phyloP scores from a whole-genome alignment of 2,113 vertebrate species.

The Choloepus hoffmanni region DNA sequence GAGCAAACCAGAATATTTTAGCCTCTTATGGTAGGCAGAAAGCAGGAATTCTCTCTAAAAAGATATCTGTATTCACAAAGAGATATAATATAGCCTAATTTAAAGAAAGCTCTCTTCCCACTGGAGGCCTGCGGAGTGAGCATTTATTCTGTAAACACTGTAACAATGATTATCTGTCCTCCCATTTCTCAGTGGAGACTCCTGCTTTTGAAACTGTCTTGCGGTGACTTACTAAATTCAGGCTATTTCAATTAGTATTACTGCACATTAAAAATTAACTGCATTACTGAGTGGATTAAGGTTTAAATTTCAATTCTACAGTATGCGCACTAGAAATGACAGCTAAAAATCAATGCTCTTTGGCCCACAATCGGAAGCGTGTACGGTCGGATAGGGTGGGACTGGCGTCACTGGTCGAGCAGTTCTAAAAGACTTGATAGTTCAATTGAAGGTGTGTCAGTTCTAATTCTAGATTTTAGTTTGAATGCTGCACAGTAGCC shows the following conservation, averaged over 20 bases:
- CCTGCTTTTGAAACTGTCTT: conserved; percentile 93
- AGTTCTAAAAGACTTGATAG: conserved; percentile 84
- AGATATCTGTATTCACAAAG: conserved; percentile 70
- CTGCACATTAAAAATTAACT: conserved; percentile 99
- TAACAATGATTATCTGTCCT: conserved; percentile 94
- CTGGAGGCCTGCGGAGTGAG: conserved; percentile 75
- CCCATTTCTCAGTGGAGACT: conserved; percentile 92
- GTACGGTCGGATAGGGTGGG: conserved; percentile 57
- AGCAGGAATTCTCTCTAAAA: conserved; percentile 64
- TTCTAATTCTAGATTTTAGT: conserved; percentile 80
- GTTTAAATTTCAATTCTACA: conserved; percentile 93
- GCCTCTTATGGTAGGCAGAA: background rate
- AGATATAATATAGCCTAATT: conserved; percentile 77
- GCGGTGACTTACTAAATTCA: conserved; percentile 93
- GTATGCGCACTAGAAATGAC: conserved; percentile 90
- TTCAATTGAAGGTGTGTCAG: conserved; percentile 84
- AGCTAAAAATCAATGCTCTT: conserved; percentile 91
- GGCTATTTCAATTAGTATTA: conserved; percentile 97
- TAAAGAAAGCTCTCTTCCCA: conserved; percentile 77
- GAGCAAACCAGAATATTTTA: conserved; percentile 41
- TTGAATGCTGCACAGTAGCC: conserved; percentile 67
- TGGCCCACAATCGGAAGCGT: conserved; percentile 86
- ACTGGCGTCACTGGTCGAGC: conserved; percentile 81
- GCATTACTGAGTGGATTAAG: conserved; percentile 94
- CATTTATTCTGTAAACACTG: conserved; percentile 84